These are phyloP conservation scores for Anoplopoma fimbria DNA, from an alignment of 2,113 vertebrate species.

Conservation along the genomic window DNA sequence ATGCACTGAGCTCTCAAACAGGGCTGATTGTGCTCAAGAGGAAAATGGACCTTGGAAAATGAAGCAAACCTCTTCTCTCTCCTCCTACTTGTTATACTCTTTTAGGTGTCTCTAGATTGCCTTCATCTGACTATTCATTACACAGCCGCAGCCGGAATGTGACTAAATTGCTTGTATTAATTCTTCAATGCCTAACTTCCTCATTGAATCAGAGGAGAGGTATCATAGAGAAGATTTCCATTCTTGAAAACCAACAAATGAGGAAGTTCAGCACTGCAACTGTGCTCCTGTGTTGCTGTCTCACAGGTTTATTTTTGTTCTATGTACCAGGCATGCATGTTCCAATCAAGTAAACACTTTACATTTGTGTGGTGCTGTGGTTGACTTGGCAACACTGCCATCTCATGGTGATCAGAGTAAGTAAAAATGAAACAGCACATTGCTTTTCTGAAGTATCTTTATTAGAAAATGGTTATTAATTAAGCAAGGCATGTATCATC, in stretches of 20 bases:
- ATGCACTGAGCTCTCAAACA: slow-evolving; percentile 57
- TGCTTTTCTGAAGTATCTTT: slow-evolving; percentile 33
- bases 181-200: background rate
- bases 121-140: slow-evolving; percentile 46
- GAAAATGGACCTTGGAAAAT: slow-evolving; percentile 58
- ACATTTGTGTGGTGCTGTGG: slow-evolving; percentile 23
- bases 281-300: slow-evolving; percentile 9
- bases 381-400: slow-evolving; percentile 84
- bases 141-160: background rate
- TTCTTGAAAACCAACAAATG: background rate
- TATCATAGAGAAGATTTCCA: background rate
- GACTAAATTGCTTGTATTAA: slow-evolving; percentile 15
- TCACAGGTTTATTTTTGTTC: background rate
- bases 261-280: background rate
- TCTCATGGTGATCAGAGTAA: slow-evolving; percentile 75
- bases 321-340: slow-evolving; percentile 42
- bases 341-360: slow-evolving; percentile 30
- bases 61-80: slow-evolving; percentile 48
- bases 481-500: slow-evolving; percentile 7
- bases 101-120: slow-evolving; percentile 23
- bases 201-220: background rate
- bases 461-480: slow-evolving; percentile 38
- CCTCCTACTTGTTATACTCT: slow-evolving; percentile 37
- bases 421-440: background rate
- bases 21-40: slow-evolving; percentile 65